Evolutionary conservation across 2,113 vertebrate genomes (phyloP).

Genomic region (Pangasianodon hypophthalmus): DNA sequence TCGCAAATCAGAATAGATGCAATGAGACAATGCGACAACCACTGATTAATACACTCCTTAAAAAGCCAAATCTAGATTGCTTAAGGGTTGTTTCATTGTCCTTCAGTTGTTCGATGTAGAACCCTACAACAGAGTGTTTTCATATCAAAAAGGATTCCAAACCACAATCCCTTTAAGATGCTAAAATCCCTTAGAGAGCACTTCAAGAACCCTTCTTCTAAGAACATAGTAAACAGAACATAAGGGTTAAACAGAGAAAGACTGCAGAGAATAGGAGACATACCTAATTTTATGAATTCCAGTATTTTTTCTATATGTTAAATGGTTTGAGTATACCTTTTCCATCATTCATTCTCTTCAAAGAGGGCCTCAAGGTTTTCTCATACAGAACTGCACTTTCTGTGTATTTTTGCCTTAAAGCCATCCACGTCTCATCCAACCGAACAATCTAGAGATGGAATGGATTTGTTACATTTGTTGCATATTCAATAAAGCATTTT

Average conservation of each 20-base stretch:
- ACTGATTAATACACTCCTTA: neutral
- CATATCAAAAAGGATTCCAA: neutral
- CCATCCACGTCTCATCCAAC: conserved; percentile 89
- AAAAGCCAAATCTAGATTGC: neutral
- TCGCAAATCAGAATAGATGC: neutral
- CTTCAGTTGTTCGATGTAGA: neutral
- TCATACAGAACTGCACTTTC: conserved; percentile 92
- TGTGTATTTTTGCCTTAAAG: conserved; percentile 87
- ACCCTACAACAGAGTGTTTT: neutral
- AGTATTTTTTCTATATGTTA: neutral
- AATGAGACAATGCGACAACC: neutral
- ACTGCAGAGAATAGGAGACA: neutral
- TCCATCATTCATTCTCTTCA: conserved; percentile 89
- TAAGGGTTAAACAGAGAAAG: neutral
- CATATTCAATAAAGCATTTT: neutral
- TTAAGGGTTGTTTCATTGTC: neutral
- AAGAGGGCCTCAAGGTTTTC: conserved; percentile 90
- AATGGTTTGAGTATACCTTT: conserved; percentile 76
- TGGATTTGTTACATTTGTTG: neutral
- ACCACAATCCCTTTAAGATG: neutral
- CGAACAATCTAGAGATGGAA: conserved; percentile 79
- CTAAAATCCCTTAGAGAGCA: neutral
- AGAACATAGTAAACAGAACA: neutral
- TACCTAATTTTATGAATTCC: neutral
- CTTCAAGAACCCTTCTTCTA: neutral